A percentile compares a stretch with the other conserved stretches of the same genome.
These are phyloP conservation scores for Sitophilus oryzae DNA, from an alignment of 1,140 invertebrate species.

Conservation along the genomic window DNA sequence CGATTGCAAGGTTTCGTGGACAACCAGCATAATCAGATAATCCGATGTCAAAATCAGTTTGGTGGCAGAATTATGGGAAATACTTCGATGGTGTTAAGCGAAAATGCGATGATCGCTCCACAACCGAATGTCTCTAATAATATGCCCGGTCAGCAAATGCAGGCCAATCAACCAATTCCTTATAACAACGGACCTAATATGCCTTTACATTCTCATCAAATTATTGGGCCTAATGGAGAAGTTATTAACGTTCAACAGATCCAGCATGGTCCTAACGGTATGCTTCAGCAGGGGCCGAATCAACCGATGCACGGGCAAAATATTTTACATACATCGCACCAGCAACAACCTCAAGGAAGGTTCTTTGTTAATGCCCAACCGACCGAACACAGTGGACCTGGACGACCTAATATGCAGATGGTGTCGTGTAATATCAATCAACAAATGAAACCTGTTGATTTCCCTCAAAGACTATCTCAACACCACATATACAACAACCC, in stretches of 20 bases:
- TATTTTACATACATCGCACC: constrained; percentile 16
- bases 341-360: constrained; percentile 28
- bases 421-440: constrained; percentile 32
- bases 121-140: constrained; percentile 25
- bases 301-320: constrained; percentile 31
- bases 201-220: constrained; percentile 42
- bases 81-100: constrained; percentile 40
- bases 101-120: constrained; percentile 35
- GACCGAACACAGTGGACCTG: constrained; percentile 40
- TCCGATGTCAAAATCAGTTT: constrained; percentile 37
- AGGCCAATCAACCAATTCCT: constrained; percentile 24
- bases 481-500: constrained; percentile 40
- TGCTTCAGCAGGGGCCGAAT: constrained; percentile 24
- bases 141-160: constrained; percentile 30
- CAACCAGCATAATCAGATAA: constrained; percentile 28
- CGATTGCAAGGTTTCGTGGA: constrained; percentile 31
- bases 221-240: constrained; percentile 52
- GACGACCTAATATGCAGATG: constrained; percentile 39
- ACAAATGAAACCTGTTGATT: constrained; percentile 32
- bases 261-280: constrained; percentile 24
- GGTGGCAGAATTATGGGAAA: constrained; percentile 27
- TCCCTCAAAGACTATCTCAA: constrained; percentile 39
- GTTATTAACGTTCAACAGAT: constrained; percentile 50
- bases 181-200: constrained; percentile 29
- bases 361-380: constrained; percentile 40